phyloP scores from a whole-genome alignment of 2,888 invertebrate genomes.

The Cerastis leucographa region DNA sequence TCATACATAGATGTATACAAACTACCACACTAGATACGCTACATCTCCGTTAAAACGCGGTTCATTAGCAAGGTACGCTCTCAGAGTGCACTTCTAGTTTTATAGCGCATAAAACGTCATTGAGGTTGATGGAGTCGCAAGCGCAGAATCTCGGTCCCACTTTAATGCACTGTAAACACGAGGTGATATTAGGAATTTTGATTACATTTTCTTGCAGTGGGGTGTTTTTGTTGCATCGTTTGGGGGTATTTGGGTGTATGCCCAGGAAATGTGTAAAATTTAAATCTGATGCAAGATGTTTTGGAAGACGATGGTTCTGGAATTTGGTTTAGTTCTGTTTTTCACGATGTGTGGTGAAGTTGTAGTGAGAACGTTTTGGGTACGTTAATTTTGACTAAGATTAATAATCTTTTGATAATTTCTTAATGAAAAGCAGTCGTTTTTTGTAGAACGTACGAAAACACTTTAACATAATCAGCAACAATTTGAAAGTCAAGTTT shows the following conservation, averaged over 20 bases:
- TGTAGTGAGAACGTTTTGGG: background rate
- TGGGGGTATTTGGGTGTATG: background rate
- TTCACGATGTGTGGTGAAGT: background rate
- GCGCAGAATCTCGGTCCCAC: slow-evolving; percentile 58
- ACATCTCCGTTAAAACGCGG: slow-evolving; percentile 57
- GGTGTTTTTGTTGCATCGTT: slow-evolving; percentile 36
- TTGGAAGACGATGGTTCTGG: background rate
- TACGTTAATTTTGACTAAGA: too few species aligned
- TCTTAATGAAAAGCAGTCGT: background rate
- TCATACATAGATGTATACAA: slow-evolving; percentile 26
- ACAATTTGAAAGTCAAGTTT: background rate
- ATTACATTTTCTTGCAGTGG: slow-evolving; percentile 57
- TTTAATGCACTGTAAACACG: slow-evolving; percentile 69
- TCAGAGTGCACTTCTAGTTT: slow-evolving; percentile 73
- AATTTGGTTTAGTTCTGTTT: background rate
- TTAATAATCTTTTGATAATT: background rate
- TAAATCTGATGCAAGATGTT: background rate
- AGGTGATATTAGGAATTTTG: slow-evolving; percentile 62
- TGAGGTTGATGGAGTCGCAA: slow-evolving; percentile 68
- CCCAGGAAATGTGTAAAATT: background rate
- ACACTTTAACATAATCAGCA: background rate
- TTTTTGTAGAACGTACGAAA: background rate
- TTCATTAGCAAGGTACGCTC: slow-evolving; percentile 71
- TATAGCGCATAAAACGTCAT: slow-evolving; percentile 69
- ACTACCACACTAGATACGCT: slow-evolving; percentile 35